These are phyloP conservation scores for Poeciliopsis paucimaculata DNA, from an alignment of 2,797 vertebrate species.

Conservation along the genomic window DNA sequence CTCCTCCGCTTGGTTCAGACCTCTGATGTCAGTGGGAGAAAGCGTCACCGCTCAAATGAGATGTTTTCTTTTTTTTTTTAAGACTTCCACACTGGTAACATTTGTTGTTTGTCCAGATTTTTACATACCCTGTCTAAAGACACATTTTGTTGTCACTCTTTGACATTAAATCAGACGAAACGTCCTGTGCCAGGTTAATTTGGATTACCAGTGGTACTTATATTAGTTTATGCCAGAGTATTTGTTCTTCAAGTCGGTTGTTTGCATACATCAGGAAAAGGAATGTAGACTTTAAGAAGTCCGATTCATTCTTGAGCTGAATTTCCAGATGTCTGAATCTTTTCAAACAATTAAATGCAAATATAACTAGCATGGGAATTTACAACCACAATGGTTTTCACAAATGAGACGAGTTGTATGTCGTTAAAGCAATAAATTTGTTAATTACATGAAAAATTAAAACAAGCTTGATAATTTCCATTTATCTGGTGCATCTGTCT, in stretches of 20 bases:
- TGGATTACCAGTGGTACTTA: background rate
- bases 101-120: background rate
- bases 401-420: background rate
- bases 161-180: background rate
- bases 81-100: background rate
- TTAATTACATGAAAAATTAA: background rate
- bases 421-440: background rate
- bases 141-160: background rate
- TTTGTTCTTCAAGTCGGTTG: background rate
- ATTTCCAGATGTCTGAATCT: background rate
- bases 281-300: background rate
- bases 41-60: conserved; percentile 18
- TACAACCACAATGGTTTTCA: background rate
- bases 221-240: background rate
- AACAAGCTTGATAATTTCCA: too few relatives aligned
- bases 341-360: background rate
- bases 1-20: conserved; percentile 50
- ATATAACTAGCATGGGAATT: background rate
- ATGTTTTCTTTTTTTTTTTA: background rate
- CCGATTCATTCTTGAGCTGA: background rate
- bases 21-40: conserved; percentile 51
- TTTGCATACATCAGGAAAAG: background rate
- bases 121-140: background rate
- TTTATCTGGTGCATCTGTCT: too few relatives aligned
- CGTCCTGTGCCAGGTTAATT: background rate